Base-by-base conservation (phyloP, 2,113 vertebrate genomes). In the Elgaria multicarinata region DNA sequence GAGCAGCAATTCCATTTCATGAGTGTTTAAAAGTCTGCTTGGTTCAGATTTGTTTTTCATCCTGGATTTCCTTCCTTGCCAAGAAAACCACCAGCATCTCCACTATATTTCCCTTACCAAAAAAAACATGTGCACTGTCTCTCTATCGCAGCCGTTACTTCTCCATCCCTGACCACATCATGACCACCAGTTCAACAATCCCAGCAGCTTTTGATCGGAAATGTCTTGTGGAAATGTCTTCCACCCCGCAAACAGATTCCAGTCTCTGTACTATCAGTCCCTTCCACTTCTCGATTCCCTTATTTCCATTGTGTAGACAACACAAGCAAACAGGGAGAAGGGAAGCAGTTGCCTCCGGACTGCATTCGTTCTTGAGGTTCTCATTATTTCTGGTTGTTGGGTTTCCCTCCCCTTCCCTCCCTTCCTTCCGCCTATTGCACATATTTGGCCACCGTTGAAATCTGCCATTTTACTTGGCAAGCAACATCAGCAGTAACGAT, bases 381-480 rank as follows among this genome's bases (percentile, higher is more conserved):
- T 44, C 39, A 2, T 33, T 77, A 31, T 64, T 86, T 75, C 53
- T 76, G 33, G 22, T 24, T 24, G 2, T 75, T 39, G 20, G 36
- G 4, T 42, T 42, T 12, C 16, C 33, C 62, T 46, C 24, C 53
- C 16, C n/a, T 44, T 46, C 24, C 53, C 16, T 26, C 12, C n/a
- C 39, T 77, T 18, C 62, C 26, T 83, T 66, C 22, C 64, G 24
- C 16, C 62, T 66, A 20, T 50, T 10, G 33, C 46, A 85, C 74
- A 67, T 67, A n/a, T 85, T 67, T 58, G 74, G 82, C n/a, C 33
- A 78, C 33, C 74, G 10, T 16, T 69, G 72, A 84, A 67, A 85
- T 53, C 28, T 89, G 74, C 74, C 88, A 22, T 7, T 83, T 91
- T 89, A 53, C 42, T 95, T 92, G 75, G 55, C 14, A 33, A 3